Evolutionary conservation across 2,888 invertebrate genomes (phyloP).

Genomic region (Hyalella azteca): DNA sequence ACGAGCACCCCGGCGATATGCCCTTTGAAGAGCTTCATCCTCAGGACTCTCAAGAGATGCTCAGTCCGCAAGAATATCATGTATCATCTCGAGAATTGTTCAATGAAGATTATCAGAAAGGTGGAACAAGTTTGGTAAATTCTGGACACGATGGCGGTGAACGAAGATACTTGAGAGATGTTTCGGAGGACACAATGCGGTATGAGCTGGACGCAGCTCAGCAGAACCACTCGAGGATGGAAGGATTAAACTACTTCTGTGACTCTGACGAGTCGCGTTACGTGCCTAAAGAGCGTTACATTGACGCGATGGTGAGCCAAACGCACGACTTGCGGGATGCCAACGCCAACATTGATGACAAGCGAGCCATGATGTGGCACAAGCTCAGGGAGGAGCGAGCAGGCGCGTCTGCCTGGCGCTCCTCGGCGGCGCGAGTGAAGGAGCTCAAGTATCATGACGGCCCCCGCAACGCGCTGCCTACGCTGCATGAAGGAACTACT

Average conservation of each 20-base stretch:
- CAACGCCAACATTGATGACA: conserved; percentile 22
- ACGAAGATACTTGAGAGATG: too few species aligned
- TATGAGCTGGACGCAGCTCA: too few species aligned
- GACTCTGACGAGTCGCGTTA: neutral
- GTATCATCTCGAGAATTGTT: neutral
- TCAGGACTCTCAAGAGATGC: too few species aligned
- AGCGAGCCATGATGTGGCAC: neutral
- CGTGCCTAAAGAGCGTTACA: neutral
- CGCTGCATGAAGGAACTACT: neutral
- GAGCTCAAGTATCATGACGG: neutral
- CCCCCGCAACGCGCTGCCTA: neutral
- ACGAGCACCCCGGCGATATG: neutral
- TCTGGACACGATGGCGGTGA: too few species aligned
- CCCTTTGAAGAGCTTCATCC: neutral
- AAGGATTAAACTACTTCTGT: neutral
- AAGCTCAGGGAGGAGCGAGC: neutral
- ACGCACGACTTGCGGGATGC: neutral
- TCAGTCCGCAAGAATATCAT: too few species aligned
- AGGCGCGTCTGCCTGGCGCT: neutral
- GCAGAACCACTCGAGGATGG: neutral
- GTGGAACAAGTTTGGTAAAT: too few species aligned
- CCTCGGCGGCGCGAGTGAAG: neutral
- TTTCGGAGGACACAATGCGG: too few species aligned
- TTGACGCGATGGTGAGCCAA: neutral
- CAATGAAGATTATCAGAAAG: neutral